Conservation (phyloP, 2,888 invertebrate species). For the Punctoribates punctum region DNA sequence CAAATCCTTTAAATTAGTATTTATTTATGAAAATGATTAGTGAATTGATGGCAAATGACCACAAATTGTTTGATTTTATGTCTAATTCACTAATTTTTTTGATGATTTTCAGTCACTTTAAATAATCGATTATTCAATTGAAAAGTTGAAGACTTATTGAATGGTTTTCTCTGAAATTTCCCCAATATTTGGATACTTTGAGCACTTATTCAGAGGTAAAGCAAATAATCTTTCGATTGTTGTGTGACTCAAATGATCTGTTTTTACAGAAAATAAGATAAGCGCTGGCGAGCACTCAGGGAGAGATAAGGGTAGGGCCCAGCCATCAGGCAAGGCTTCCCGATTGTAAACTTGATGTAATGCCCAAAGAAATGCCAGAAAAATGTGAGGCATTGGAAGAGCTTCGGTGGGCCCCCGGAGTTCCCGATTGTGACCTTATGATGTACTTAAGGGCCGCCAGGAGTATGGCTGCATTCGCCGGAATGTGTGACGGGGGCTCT, state of each 20-base stretch:
- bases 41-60: too few relatives aligned
- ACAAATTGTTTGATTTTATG: too few relatives aligned
- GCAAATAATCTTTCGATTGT: not conserved
- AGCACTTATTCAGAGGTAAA: too few relatives aligned
- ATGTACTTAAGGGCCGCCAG: constrained; percentile 94
- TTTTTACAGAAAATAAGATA: not conserved
- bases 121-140: too few relatives aligned
- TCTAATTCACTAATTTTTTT: too few relatives aligned
- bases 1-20: too few relatives aligned
- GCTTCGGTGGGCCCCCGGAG: constrained; percentile 88
- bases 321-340: constrained; percentile 60
- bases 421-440: constrained; percentile 89
- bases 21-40: too few relatives aligned
- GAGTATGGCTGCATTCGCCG: constrained; percentile 97
- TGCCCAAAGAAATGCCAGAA: constrained; percentile 51
- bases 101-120: too few relatives aligned
- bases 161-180: too few relatives aligned
- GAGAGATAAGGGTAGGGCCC: constrained; percentile 61
- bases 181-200: too few relatives aligned
- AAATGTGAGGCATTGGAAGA: constrained; percentile 68
- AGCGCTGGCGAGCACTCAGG: constrained; percentile 59
- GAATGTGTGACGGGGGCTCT: constrained; percentile 97
- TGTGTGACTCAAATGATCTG: not conserved
- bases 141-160: too few relatives aligned
- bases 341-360: constrained; percentile 52